Conservation (phyloP, 2,797 vertebrate species). For the Mergus octosetaceus region DNA sequence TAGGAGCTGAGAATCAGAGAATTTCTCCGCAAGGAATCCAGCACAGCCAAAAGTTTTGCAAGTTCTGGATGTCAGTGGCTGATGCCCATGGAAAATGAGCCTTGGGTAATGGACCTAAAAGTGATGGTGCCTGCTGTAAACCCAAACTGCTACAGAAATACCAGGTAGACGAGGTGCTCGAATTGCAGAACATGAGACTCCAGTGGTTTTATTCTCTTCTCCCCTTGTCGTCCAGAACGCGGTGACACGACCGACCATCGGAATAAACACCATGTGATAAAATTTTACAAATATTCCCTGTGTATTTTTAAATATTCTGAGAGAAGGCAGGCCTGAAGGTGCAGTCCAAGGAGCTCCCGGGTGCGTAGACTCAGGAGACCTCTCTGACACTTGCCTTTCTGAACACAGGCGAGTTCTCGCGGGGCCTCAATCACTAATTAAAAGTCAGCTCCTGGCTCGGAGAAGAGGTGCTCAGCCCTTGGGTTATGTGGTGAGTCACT, state of each 20-base stretch:
- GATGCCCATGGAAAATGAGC: not conserved
- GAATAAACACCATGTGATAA: fast-evolving
- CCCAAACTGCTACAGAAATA: fast-evolving
- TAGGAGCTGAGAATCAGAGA: not conserved
- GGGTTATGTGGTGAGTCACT: slow-evolving; percentile 48
- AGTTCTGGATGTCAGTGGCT: not conserved
- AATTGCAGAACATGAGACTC: not conserved
- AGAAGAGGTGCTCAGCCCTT: not conserved
- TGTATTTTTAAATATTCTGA: not conserved
- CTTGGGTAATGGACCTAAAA: fast-evolving
- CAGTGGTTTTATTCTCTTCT: not conserved
- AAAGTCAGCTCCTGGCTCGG: not conserved
- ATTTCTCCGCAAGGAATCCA: not conserved
- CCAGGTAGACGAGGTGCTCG: fast-evolving
- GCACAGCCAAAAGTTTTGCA: fast-evolving
- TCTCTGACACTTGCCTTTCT: not conserved
- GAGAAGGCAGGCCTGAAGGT: not conserved
- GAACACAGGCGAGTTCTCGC: not conserved
- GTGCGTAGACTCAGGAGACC: fast-evolving
- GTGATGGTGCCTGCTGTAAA: not conserved
- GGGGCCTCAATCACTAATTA: not conserved
- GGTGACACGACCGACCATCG: fast-evolving
- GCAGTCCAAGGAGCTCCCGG: not conserved
- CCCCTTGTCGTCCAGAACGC: not conserved
- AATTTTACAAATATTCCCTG: fast-evolving